Conservation (phyloP, 92 coral and sea anemone species). For the Phenganax subtilis region DNA sequence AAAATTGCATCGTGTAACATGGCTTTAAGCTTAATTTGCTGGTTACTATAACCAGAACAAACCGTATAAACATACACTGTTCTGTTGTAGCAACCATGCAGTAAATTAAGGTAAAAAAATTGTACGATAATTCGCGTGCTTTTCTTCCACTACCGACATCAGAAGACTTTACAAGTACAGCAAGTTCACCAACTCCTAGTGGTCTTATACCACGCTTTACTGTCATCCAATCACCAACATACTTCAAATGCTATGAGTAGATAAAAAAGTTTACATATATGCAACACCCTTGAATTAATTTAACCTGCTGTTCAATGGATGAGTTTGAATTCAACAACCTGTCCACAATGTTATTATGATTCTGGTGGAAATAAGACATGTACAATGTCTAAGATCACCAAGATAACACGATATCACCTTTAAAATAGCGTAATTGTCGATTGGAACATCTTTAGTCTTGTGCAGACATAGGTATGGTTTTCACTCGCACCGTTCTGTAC, state of each 20-base stretch:
- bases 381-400: neutral
- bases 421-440: neutral
- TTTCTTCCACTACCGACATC: no score
- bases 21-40: no score
- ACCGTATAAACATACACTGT: no score
- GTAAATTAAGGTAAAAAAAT: no score
- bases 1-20: no score
- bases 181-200: no score
- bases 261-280: neutral
- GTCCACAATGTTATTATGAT: neutral
- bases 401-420: no score
- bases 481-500: neutral
- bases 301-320: neutral
- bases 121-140: no score
- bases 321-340: constrained; percentile 3
- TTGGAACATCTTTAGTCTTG: neutral
- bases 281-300: neutral
- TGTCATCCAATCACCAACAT: neutral
- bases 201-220: no score
- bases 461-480: neutral
- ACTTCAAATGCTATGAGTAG: neutral
- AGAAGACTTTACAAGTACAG: no score
- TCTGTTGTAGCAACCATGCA: no score
- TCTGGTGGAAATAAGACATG: constrained; percentile 2
- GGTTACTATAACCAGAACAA: no score